Conservation (phyloP, 2,797 vertebrate species). For the Staurois parvus region DNA sequence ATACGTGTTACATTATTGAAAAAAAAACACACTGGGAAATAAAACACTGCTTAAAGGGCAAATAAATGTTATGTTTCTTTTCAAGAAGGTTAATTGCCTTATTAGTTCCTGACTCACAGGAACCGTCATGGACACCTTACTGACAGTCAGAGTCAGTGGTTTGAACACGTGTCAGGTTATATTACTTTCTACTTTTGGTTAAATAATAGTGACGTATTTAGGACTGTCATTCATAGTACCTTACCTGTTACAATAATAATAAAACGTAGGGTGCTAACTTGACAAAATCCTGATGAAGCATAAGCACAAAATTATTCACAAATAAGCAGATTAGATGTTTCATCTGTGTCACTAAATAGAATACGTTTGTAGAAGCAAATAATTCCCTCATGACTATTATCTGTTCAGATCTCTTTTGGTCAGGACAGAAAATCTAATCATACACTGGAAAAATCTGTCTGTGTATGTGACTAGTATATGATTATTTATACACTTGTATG, state of each 20-base stretch:
- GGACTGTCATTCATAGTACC: background rate
- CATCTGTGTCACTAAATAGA: background rate
- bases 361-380: too few relatives aligned
- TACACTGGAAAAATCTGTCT: background rate
- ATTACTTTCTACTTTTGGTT: slow-evolving; percentile 2
- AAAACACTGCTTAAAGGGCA: background rate
- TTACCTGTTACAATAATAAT: background rate
- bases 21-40: background rate
- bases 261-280: background rate
- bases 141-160: background rate
- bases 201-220: background rate
- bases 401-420: background rate
- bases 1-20: slow-evolving; percentile 12
- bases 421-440: background rate
- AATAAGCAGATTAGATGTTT: background rate
- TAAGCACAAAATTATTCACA: background rate
- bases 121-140: background rate
- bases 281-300: background rate
- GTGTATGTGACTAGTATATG: background rate
- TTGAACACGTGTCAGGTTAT: background rate
- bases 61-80: background rate
- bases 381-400: background rate
- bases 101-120: slow-evolving; percentile 14
- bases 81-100: slow-evolving; percentile 46
- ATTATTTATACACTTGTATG: too few relatives aligned